Base-by-base conservation (phyloP, 2,888 invertebrate species). In the Oscheius sp. region DNA sequence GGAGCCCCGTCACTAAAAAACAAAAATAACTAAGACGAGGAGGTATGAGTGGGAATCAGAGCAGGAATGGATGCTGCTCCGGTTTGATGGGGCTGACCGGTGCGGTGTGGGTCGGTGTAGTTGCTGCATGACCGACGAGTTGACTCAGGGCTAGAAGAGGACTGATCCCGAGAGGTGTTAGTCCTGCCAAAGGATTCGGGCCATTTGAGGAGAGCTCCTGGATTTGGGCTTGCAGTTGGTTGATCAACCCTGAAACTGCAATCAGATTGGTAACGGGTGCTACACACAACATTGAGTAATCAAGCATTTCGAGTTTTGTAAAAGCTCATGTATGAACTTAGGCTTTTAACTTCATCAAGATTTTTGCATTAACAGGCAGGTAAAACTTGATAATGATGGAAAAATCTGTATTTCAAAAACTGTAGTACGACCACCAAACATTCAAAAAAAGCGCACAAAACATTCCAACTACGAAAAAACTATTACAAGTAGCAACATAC, bases 71-170 rank as follows among this genome's bases (percentile, higher is more conserved):
- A 13, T 60, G 37, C 35, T 60, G 35, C 68, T 81, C 79, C 21
- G 77, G 73, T 73, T 81, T 81, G 63, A 81, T 75, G 3, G 81
- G 81, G 35, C 76, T 77, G 5, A 79, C 70, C 4, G 79, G 58
- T 11, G 81, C 76, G n/a, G 73, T 75, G 32, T 55, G 55, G 11
- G 77, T 62, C 2, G 78, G 58, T 29, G 74, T 72, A 71, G 62
- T 74, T 4, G 53, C 13, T 50, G 74, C 47, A n/a, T 35, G 37
- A n/a, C 59, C 70, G 33, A 73, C 74, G 11, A 76, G 35, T 60
- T 76, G 76, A 48, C 42, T 65, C 11, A 78, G 50, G 1, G 76
- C 73, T 70, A 82, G 65, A 4, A 82, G 76, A 5, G 77, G 73
- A 47, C 60, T 72, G 21, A 82, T 62, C n/a, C 74, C 73, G 1